Evolutionary conservation across 2,888 invertebrate genomes (phyloP), one percentile per base, ranked within the genome.

Genomic region (Epinotia bilunana): DNA sequence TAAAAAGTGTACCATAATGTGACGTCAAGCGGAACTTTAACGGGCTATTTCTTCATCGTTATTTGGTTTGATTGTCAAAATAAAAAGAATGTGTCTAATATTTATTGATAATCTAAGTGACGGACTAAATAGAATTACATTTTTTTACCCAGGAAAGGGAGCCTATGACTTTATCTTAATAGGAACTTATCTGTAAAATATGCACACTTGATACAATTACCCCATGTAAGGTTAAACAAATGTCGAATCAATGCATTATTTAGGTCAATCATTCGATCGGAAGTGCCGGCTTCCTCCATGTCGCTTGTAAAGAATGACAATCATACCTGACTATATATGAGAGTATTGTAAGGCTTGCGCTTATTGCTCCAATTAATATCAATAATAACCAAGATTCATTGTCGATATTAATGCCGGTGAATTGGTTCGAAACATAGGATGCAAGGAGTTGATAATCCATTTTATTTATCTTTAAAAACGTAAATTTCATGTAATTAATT

Each of bases 281-380:
- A 74, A 74, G 58, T 33, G 6, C 13, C 33, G 7, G 64, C 63
- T 74, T 74, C 74, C 70, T 57, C 58, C 23, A 64, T 70, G n/a
- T 72, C 33, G 33, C 13, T 71, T n/a, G 63, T 74, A 70, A 58
- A 57, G 63, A 64, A 74, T 74, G 20, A 58, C 70, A 49, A 70
- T 53, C 63, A 74, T 74, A 20, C 70, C 74, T 49, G 57, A 23
- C 73, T 74, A 74, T 74, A 74, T 74, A 58, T 60, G 46, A 64
- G 5, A n/a, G 49, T 46, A 55, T 67, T 49, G 53, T 73, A 58
- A 64, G 49, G 63, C 60, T 74, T 69, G 39, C 70, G 58, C 28
- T 58, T 70, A 63, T 64, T 70, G 23, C 5, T 13, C 43, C 74
- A 69, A 74, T 74, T 74, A 74, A 74, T 74, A 74, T 73, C 73